Percentiles rank a stretch among this genome's conserved stretches.
Evolutionary conservation across 2,113 vertebrate species (phyloP).

Genomic region (Cyprinus carpio): DNA sequence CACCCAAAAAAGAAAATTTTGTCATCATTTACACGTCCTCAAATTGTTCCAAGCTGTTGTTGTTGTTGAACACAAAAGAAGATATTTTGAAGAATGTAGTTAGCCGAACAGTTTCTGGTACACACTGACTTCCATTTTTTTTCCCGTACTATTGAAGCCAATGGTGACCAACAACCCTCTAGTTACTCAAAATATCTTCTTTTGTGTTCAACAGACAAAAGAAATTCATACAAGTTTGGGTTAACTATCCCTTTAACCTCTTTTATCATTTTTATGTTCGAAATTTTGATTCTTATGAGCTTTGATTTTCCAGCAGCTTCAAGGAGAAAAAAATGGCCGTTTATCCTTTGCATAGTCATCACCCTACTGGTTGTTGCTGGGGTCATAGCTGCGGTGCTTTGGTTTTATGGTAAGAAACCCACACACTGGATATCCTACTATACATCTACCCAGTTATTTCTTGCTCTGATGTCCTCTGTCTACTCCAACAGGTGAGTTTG

Average conservation of each 20-base stretch:
- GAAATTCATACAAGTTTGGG: too few relatives aligned
- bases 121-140: too few relatives aligned
- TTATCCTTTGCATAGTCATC: conserved; percentile 17
- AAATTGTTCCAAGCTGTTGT: not conserved
- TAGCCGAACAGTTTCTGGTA: too few relatives aligned
- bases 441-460: not conserved
- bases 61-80: not conserved
- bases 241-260: not conserved
- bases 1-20: too few relatives aligned
- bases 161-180: too few relatives aligned
- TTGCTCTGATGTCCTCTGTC: not conserved
- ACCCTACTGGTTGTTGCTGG: conserved; percentile 48
- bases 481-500: conserved; percentile 57
- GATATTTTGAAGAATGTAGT: not conserved
- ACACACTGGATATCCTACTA: too few relatives aligned
- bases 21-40: not conserved
- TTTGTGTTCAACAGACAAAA: too few relatives aligned
- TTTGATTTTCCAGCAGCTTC: conserved; percentile 29
- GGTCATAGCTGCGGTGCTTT: conserved; percentile 55
- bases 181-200: too few relatives aligned
- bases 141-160: too few relatives aligned
- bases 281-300: not conserved
- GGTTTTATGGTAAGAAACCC: conserved; percentile 73
- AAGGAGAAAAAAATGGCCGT: conserved; percentile 49
- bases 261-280: not conserved